A percentile compares a stretch with the other conserved stretches of the same genome.
phyloP scores from a whole-genome alignment of 2,113 vertebrate species.

The Paradisaea rubra region DNA sequence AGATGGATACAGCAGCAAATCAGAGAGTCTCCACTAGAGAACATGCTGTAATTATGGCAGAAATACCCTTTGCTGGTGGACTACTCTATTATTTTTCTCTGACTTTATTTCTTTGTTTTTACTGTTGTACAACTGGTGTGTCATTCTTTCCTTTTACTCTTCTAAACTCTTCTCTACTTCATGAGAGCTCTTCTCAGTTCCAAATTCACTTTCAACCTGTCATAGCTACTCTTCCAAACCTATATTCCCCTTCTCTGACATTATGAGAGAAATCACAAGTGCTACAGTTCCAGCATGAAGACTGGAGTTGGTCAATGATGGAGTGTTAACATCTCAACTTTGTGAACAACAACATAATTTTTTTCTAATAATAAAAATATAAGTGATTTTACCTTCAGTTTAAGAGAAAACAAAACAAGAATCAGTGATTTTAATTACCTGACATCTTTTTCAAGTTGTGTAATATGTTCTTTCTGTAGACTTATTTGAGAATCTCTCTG shows the following conservation, averaged over 20 bases:
- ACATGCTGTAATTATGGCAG: neutral
- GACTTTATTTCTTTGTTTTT: neutral
- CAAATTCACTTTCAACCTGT: neutral
- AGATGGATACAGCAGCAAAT: neutral
- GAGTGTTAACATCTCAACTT: neutral
- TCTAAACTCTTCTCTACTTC: neutral
- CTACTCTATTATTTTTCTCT: neutral
- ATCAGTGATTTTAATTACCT: conserved; percentile 71
- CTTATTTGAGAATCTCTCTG: conserved; percentile 87
- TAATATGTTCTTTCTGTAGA: conserved; percentile 72
- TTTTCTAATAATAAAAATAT: neutral
- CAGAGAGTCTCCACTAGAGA: neutral
- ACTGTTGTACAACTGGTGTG: neutral
- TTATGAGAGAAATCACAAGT: neutral
- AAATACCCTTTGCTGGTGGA: neutral
- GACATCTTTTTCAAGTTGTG: conserved; percentile 82
- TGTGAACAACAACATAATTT: neutral
- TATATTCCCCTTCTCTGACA: neutral
- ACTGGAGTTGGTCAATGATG: neutral
- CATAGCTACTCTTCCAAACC: neutral
- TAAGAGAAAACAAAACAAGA: neutral
- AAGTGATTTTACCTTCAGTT: neutral
- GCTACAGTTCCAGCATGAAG: neutral
- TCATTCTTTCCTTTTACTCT: neutral
- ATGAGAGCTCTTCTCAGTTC: neutral